Evolutionary conservation across 2,888 invertebrate species (phyloP), one percentile per base, ranked within the genome.

Genomic region (Polydesmus complanatus): DNA sequence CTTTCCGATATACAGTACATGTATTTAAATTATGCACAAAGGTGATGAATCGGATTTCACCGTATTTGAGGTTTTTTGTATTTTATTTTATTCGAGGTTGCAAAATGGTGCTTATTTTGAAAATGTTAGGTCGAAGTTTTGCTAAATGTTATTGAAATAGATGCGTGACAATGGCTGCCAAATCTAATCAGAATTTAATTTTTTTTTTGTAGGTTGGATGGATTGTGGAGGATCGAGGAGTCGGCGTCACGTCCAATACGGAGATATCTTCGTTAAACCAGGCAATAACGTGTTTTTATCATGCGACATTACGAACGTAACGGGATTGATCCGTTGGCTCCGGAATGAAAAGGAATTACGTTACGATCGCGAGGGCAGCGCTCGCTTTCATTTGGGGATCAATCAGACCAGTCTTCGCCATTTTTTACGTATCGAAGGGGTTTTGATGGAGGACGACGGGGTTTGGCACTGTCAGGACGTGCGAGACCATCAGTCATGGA

Each of bases 401-500:
- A 63, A 63, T 53, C 53, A 53, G 26, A 58, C 61, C 23, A 58
- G 59, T 25, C 55, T 50, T 25, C 47, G 48, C 11, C 61, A 61
- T 48, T 54, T 56, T 49, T 51, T 63, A 22, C 58, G 62, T 22
- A 63, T 63, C 22, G 47, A 47, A 21, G 58, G 55, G 18, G 61
- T 59, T 3, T 48, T 55, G 14, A 23, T 63, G 37, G 58, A 63
- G 27, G 69, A 69, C 61, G 68, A 67, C 19, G 69, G 69, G 0
- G 57, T 65, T 3, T 69, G 69, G 69, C 68, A 68, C 54, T 69
- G 69, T 55, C 64, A 68, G 62, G 67, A 68, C 52, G 51, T 67
- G n/a, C 65, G 64, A 22, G 58, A 62, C 8, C 65, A 67, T 52
- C 68, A 63, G 26, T 58, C 61, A 14, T 54, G 56, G 49, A 63